These are phyloP conservation scores for Cisticola juncidis DNA, from an alignment of 2,113 vertebrate genomes.

Conservation along the genomic window DNA sequence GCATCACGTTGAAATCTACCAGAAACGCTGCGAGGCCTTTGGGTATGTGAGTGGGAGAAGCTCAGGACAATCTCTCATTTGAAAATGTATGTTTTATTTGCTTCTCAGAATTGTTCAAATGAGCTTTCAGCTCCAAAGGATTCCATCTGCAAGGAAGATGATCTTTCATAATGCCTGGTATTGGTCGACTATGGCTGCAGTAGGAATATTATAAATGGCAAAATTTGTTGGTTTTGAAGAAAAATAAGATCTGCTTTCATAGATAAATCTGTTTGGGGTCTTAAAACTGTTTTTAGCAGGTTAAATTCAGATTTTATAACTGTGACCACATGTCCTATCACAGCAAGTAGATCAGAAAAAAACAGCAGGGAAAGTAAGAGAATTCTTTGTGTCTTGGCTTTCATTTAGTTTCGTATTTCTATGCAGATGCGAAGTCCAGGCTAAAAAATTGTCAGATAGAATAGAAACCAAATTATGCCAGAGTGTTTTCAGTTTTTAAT, in stretches of 20 bases:
- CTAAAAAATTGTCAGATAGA: background rate
- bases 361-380: background rate
- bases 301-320: background rate
- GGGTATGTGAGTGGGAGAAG: conserved; percentile 75
- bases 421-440: background rate
- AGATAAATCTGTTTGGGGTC: background rate
- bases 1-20: conserved; percentile 91
- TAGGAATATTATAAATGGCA: background rate
- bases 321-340: background rate
- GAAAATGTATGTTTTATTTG: background rate
- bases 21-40: conserved; percentile 93
- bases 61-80: background rate
- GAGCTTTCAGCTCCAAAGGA: background rate
- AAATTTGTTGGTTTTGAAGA: background rate
- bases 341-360: background rate
- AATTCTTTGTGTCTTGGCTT: background rate
- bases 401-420: background rate
- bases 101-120: background rate
- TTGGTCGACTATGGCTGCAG: rapidly evolving
- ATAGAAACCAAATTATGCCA: background rate
- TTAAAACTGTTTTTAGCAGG: background rate
- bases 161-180: background rate
- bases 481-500: background rate
- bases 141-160: background rate
- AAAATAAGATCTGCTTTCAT: background rate